Evolutionary conservation across 2,888 invertebrate species (phyloP).

Genomic region (Drosophila kuntzei): DNA sequence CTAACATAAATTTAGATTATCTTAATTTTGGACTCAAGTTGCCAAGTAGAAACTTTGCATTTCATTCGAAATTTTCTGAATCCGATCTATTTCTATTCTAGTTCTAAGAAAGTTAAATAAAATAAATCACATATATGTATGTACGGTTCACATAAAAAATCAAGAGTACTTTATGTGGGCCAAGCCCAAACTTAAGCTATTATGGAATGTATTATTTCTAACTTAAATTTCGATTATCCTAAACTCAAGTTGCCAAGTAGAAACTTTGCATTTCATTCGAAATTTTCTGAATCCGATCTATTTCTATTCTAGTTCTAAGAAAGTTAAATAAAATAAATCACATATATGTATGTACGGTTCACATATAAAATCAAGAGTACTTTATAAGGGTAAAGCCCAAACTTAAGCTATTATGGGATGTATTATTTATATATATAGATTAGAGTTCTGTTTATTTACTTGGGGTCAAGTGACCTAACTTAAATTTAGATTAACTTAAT

Average conservation of each 20-base stretch:
- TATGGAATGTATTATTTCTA: too few relatives aligned
- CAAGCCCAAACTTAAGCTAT: slow-evolving; percentile 1
- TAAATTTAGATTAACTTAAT: too few relatives aligned
- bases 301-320: not conserved
- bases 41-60: too few relatives aligned
- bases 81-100: too few relatives aligned
- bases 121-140: not conserved
- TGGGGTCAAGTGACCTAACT: too few relatives aligned
- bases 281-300: too few relatives aligned
- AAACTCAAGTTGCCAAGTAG: too few relatives aligned
- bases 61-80: too few relatives aligned
- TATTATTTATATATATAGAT: slow-evolving; percentile 1
- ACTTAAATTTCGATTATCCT: too few relatives aligned
- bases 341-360: not conserved
- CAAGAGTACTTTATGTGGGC: not conserved
- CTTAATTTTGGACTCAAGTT: too few relatives aligned
- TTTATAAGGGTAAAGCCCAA: slow-evolving; percentile 1
- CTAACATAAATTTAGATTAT: too few relatives aligned
- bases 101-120: not conserved
- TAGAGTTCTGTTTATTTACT: not conserved
- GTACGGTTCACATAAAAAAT: slow-evolving; percentile 1
- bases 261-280: too few relatives aligned
- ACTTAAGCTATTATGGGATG: slow-evolving; percentile 2
- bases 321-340: not conserved
- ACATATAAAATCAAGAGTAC: slow-evolving; percentile 9